A percentile compares a stretch with the other conserved stretches of the same genome.
These are phyloP conservation scores for Mesoclemmys tuberculata DNA, from an alignment of 2,113 vertebrate genomes.

Conservation along the genomic window DNA sequence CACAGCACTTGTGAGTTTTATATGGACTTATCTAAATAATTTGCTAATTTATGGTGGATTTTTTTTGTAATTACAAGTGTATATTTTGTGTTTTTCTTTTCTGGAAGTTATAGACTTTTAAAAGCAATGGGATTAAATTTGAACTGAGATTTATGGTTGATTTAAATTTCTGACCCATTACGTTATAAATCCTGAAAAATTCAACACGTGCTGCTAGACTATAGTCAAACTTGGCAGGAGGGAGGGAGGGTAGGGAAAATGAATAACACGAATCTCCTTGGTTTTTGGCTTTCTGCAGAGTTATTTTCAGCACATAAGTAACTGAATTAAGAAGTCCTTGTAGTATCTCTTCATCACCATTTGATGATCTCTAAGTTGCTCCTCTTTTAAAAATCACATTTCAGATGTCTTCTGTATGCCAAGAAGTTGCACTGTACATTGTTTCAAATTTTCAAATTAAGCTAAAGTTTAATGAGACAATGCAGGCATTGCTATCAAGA, in stretches of 20 bases:
- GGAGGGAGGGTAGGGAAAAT: background rate
- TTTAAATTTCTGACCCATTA: background rate
- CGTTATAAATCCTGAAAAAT: background rate
- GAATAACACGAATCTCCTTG: background rate
- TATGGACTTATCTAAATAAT: background rate
- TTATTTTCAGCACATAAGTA: background rate
- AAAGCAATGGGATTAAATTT: background rate
- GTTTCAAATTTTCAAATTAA: slow-evolving; percentile 22
- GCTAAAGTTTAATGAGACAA: background rate
- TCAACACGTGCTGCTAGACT: background rate
- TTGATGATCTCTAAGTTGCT: background rate
- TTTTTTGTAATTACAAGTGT: background rate
- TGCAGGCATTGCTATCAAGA: background rate
- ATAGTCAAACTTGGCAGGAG: background rate
- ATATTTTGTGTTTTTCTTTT: background rate
- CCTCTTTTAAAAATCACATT: background rate
- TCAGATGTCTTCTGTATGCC: background rate
- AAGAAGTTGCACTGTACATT: background rate
- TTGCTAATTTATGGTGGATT: background rate
- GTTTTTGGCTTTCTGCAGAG: background rate
- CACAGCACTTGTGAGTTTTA: background rate
- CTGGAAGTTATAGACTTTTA: background rate
- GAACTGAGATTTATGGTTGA: background rate
- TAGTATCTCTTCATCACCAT: background rate
- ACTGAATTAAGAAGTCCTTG: background rate